Base-by-base conservation (phyloP, 2,888 invertebrate genomes). In the Himalopsyche japonica region DNA sequence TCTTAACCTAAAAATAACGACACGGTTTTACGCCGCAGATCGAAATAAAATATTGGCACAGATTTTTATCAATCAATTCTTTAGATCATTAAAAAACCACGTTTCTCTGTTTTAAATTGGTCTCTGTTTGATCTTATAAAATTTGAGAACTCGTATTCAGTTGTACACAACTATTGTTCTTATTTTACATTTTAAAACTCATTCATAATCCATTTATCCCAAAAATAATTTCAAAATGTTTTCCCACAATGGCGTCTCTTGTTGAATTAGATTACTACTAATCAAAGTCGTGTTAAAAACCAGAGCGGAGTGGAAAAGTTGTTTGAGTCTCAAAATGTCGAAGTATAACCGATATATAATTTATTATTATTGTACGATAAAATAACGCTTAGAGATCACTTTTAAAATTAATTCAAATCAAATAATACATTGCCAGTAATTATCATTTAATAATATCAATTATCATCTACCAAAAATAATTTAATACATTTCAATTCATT, bases 341-440 rank as follows among this genome's bases (percentile, higher is more conserved):
- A 78, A 76, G n/a, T 49, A 43, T 43, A 37, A 86, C 47, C 64
- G 79, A 48, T 81, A 86, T 49, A 86, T 80, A 64, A 84, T 86
- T 64, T 81, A 82, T 24, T 79, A 86, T 57, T 86, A 86, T 86
- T 86, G 84, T 83, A 86, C 86, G 10, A 84, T 86, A 83, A 86
- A 86, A 86, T 86, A 82, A 49, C 82, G 47, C 10, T n/a, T 15
- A 43, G 2, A 43, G 24, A 37, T 24, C 24, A 43, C 24, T 43
- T 20, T 24, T 43, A 47, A 37, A 12, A 78, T 78, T n/a, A 43
- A 34, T 20, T 12, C 12, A 15, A 30, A 77, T 20, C 15, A 4
- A 76, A 27, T 18, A 7, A 77, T 20, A 77, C 24, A 37, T 37
- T 8, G 10, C 37, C 8, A 37, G 37, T 10, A 37, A 37, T 10